These are phyloP conservation scores for Meiosimyza decipiens DNA, from an alignment of 2,888 invertebrate species.

Conservation along the genomic window DNA sequence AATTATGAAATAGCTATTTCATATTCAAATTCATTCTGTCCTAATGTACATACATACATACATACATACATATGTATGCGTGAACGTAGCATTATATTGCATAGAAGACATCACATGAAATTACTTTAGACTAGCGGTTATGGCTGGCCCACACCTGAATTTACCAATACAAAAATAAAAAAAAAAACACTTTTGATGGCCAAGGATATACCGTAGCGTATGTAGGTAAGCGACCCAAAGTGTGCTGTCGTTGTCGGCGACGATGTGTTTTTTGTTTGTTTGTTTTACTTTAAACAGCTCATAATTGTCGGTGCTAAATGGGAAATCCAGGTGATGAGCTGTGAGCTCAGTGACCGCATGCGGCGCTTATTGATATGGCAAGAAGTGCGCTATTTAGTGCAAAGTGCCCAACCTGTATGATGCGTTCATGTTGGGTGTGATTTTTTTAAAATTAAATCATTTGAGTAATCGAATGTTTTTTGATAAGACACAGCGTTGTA, in stretches of 20 bases:
- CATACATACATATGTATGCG: too few species aligned
- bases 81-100: too few species aligned
- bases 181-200: conserved; percentile 31
- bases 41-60: background rate
- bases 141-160: background rate
- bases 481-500: too few species aligned
- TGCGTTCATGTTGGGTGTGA: conserved; percentile 22
- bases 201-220: conserved; percentile 24
- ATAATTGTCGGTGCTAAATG: conserved; percentile 30
- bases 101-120: too few species aligned
- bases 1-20: background rate
- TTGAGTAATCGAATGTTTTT: too few species aligned
- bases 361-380: conserved; percentile 26
- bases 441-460: too few species aligned
- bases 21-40: conserved; percentile 22
- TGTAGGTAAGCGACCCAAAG: background rate
- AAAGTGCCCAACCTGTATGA: conserved; percentile 45
- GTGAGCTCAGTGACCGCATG: conserved; percentile 4
- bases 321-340: conserved; percentile 27
- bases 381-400: conserved; percentile 34
- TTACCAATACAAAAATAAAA: background rate
- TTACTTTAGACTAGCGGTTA: too few species aligned
- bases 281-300: conserved; percentile 25
- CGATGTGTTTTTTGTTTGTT: conserved; percentile 15
- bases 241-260: background rate